phyloP scores from a whole-genome alignment of 64 coral and sea anemone species.

The Montipora cactus region DNA sequence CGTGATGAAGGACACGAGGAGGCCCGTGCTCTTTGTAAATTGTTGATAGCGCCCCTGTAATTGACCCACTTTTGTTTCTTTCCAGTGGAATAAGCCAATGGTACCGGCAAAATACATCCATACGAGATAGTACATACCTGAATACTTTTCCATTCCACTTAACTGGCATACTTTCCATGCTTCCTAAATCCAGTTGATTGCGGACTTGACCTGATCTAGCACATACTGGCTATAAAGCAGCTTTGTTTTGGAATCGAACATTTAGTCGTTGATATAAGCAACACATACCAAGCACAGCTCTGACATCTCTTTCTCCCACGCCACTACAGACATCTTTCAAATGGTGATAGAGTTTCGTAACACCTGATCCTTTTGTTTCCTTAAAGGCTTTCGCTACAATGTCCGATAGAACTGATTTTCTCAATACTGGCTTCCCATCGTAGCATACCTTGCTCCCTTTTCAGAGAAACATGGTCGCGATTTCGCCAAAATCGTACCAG shows the following conservation, averaged over 20 bases:
- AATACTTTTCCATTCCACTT: conserved; percentile 45
- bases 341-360: conserved; percentile 63
- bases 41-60: too few species aligned
- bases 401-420: neutral
- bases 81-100: too few species aligned
- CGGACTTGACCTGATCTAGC: conserved; percentile 52
- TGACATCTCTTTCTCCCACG: conserved; percentile 61
- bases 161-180: conserved; percentile 44
- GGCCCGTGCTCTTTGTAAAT: neutral
- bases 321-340: conserved; percentile 70
- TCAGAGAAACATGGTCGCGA: neutral
- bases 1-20: conserved; percentile 24
- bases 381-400: conserved; percentile 43
- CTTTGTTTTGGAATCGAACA: conserved; percentile 67
- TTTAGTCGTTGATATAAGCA: conserved; percentile 67
- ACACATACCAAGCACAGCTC: conserved; percentile 46
- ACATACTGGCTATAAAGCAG: conserved; percentile 17
- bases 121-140: conserved; percentile 30
- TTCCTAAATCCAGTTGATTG: conserved; percentile 62
- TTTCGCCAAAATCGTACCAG: neutral
- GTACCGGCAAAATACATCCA: conserved; percentile 40
- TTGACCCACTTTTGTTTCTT: too few species aligned
- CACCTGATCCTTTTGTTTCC: conserved; percentile 66
- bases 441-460: neutral
- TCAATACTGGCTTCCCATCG: neutral